phyloP scores from a whole-genome alignment of 2,888 invertebrate species.

The Cantharis lateralis region DNA sequence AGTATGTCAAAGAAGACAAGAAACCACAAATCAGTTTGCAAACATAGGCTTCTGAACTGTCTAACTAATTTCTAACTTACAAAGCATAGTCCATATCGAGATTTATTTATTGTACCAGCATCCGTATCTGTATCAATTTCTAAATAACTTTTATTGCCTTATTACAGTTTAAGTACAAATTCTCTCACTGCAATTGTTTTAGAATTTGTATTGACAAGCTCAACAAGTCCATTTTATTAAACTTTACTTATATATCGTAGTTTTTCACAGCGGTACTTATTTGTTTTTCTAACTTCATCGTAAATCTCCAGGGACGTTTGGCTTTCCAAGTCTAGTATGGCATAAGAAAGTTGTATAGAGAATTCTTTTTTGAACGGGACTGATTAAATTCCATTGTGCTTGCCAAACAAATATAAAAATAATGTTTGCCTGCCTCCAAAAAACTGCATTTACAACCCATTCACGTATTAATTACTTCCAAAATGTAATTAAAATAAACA shows the following conservation, averaged over 20 bases:
- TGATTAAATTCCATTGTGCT: constrained; percentile 3
- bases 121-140: constrained; percentile 18
- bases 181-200: background rate
- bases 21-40: constrained; percentile 15
- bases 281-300: constrained; percentile 12
- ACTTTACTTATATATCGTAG: background rate
- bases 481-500: background rate
- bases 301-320: constrained; percentile 11
- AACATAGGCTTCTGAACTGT: constrained; percentile 27
- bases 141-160: constrained; percentile 23
- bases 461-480: background rate
- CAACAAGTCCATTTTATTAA: constrained; percentile 15
- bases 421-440: background rate
- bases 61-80: constrained; percentile 31
- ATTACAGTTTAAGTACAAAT: constrained; percentile 12
- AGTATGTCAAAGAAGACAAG: background rate
- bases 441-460: background rate
- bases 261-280: constrained; percentile 12
- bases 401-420: background rate
- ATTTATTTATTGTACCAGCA: constrained; percentile 18
- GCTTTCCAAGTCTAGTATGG: constrained; percentile 4
- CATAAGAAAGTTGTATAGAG: constrained; percentile 7
- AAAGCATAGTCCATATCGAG: constrained; percentile 21
- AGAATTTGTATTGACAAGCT: constrained; percentile 7
- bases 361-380: background rate